Evolutionary conservation across 2,797 vertebrate species (phyloP).

Genomic region (Synanceia verrucosa): DNA sequence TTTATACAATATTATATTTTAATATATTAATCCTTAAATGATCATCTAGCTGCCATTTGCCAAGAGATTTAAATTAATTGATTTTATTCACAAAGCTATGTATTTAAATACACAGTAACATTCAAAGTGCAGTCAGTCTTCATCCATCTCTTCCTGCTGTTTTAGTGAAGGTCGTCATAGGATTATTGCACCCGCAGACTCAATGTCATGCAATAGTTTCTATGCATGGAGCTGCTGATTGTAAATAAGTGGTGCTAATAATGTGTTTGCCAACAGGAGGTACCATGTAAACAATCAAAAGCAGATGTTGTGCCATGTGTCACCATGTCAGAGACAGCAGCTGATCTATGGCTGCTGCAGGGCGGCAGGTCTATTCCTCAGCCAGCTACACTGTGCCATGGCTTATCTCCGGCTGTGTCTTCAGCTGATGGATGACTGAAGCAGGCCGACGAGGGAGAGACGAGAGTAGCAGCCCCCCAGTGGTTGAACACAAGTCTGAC

Average conservation of each 20-base stretch:
- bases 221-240: constrained; percentile 17
- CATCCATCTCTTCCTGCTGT: background rate
- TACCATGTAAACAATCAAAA: constrained; percentile 67
- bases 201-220: constrained; percentile 10
- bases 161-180: background rate
- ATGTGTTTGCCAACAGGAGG: constrained; percentile 72
- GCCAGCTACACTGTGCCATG: constrained; percentile 65
- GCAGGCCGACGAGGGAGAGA: constrained; percentile 27
- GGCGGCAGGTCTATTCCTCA: constrained; percentile 72
- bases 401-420: constrained; percentile 79
- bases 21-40: background rate
- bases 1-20: too few relatives aligned
- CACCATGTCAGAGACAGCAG: constrained; percentile 52
- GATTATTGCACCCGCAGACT: background rate
- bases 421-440: constrained; percentile 76
- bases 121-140: background rate
- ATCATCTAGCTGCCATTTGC: background rate
- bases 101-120: background rate
- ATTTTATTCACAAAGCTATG: background rate
- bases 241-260: constrained; percentile 62
- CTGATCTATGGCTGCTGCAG: constrained; percentile 74
- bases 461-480: constrained; percentile 66
- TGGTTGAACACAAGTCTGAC: constrained; percentile 61
- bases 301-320: constrained; percentile 42
- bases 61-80: background rate